Conservation (phyloP, 2,888 invertebrate species). For the Tyria jacobaeae region DNA sequence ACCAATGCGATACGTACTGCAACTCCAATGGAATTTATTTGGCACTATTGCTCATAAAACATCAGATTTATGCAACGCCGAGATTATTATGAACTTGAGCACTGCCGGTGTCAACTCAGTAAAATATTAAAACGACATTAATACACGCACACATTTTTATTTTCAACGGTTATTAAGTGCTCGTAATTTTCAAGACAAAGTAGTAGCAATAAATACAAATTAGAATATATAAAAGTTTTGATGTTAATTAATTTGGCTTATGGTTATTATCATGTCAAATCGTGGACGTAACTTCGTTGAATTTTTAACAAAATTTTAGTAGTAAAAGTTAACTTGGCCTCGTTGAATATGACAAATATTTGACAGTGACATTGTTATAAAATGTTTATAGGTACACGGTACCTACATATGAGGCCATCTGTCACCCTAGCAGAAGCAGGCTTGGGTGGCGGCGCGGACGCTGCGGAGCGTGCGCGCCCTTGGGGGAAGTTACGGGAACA, state of each 20-base stretch:
- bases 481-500: too few relatives aligned
- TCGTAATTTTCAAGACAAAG: conserved; percentile 57
- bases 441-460: too few relatives aligned
- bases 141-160: conserved; percentile 65
- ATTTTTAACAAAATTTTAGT: conserved; percentile 11
- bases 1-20: conserved; percentile 44
- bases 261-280: conserved; percentile 11
- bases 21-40: conserved; percentile 69
- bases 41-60: conserved; percentile 72
- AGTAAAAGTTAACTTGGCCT: conserved; percentile 22
- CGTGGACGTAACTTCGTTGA: conserved; percentile 18
- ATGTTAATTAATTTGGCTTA: conserved; percentile 23
- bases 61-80: conserved; percentile 70
- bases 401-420: too few relatives aligned
- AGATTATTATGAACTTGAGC: conserved; percentile 69
- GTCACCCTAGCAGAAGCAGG: too few relatives aligned
- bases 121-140: conserved; percentile 77
- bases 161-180: conserved; percentile 61
- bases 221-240: conserved; percentile 29
- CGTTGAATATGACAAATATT: background rate
- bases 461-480: too few relatives aligned
- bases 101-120: conserved; percentile 70
- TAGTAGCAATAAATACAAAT: conserved; percentile 37
- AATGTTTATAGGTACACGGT: conserved; percentile 65
- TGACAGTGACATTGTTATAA: conserved; percentile 17